Evolutionary conservation across 2,113 vertebrate species (phyloP).

Genomic region (Orthonyx spaldingii): DNA sequence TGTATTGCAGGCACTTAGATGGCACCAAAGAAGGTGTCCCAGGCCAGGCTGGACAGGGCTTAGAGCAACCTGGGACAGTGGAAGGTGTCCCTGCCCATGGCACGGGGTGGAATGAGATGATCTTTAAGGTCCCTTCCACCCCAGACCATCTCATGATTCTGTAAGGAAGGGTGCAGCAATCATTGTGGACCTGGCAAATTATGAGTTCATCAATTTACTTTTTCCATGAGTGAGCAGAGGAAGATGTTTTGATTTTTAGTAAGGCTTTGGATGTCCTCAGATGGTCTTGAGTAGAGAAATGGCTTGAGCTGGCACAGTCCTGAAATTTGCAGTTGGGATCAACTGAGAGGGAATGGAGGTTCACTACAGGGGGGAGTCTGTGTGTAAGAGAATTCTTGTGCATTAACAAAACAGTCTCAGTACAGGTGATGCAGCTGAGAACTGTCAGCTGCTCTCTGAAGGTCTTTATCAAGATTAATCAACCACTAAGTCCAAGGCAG

Average conservation of each 20-base stretch:
- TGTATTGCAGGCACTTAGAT: neutral
- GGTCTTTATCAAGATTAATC: neutral
- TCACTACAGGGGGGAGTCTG: neutral
- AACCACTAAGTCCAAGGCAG: neutral
- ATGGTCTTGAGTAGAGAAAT: neutral
- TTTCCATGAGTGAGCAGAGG: neutral
- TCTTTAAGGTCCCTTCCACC: neutral
- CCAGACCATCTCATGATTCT: neutral
- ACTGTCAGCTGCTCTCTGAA: neutral
- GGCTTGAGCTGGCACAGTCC: neutral
- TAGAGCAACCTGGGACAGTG: accelerated
- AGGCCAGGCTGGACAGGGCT: neutral
- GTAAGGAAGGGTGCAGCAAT: neutral
- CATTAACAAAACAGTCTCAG: neutral
- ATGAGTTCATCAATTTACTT: accelerated
- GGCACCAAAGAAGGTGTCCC: neutral
- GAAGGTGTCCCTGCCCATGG: neutral
- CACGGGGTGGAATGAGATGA: neutral
- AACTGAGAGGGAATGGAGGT: neutral
- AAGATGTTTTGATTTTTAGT: neutral
- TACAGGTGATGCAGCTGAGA: neutral
- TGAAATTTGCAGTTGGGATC: neutral
- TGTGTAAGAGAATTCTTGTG: neutral
- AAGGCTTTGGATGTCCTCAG: neutral
- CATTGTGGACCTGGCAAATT: accelerated